Base-by-base conservation (phyloP, 2,113 vertebrate species). In the Alectura lathami region DNA sequence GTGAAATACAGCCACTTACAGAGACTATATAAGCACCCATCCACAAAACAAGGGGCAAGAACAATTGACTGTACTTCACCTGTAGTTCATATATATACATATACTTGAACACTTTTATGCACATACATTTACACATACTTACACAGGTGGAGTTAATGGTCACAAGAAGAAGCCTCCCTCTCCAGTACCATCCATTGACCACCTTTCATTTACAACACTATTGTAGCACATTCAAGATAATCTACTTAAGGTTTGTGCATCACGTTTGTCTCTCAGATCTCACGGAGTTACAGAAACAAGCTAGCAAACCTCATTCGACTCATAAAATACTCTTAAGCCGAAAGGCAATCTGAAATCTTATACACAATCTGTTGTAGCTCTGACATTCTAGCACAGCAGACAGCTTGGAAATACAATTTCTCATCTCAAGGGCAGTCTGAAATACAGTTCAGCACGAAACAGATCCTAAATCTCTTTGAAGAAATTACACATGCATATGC, bases 381-480 rank as follows among this genome's bases (percentile, higher is more conserved):
- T 80, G 59, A 83, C 9, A 62, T 83, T 9, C 23, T 69, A 67
- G 32, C 38, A 38, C 57, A 82, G 57, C 20, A 83, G 88, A 54
- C 20, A 75, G 29, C 51, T 54, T 75, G 54, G 40, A 86, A 90
- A 86, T 62, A 59, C 12, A 69, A n/a, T 53, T 74, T 92, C 59
- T 48, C 5, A 6, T 86, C 88, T 88, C 53, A 86, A 88, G 42
- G 76, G 38, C 50, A 83, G 45, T 66, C 68, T 90, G 59, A 91
- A 92, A 86, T 14, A 81, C 17, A 54, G 38, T 50, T 81, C 64
- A 83, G 54, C 60, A 54, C 54, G 56, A 91, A 86, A 88, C 22
- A 93, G 50, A 74, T 54, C 64, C 77, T 67, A 84, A 74, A 82
- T 78, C 68, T 94, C 73, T 83, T 94, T 90, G n/a, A 92, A 66